Conservation (phyloP, 2,888 invertebrate species). For the Latrodectus hesperus region DNA sequence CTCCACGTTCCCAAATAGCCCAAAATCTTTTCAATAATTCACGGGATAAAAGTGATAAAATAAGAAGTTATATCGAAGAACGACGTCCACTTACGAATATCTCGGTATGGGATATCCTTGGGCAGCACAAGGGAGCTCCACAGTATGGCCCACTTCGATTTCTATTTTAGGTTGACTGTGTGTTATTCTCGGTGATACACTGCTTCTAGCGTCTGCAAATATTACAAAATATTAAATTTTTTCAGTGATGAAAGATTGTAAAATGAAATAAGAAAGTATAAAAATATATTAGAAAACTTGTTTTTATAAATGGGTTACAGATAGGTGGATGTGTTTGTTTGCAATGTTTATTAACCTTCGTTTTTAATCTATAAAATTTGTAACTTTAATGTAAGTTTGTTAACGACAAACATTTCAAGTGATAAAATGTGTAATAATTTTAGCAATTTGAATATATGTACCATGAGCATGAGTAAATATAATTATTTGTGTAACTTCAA, state of each 20-base stretch:
- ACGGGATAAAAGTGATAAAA: slow-evolving; percentile 64
- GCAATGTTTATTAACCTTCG: background rate
- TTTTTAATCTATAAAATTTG: background rate
- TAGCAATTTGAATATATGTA: too few species aligned
- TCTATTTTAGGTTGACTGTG: slow-evolving; percentile 69
- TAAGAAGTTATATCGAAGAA: slow-evolving; percentile 65
- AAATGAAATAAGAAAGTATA: background rate
- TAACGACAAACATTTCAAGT: too few species aligned
- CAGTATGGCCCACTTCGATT: slow-evolving; percentile 75
- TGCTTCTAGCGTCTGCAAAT: slow-evolving; percentile 67
- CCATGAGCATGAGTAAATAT: too few species aligned
- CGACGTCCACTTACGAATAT: slow-evolving; percentile 73
- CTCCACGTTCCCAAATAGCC: slow-evolving; percentile 37
- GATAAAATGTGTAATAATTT: too few species aligned
- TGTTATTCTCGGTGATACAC: slow-evolving; percentile 70
- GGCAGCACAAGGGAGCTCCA: slow-evolving; percentile 82
- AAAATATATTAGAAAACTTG: background rate
- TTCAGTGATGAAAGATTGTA: background rate
- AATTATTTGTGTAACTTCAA: too few species aligned
- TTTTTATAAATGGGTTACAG: background rate
- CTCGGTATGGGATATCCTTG: slow-evolving; percentile 84
- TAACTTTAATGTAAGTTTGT: too few species aligned
- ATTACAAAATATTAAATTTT: background rate
- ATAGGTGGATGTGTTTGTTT: background rate
- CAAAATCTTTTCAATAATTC: slow-evolving; percentile 65